Evolutionary conservation across 2,888 invertebrate genomes (phyloP).

Genomic region (Drosophila ustulata): DNA sequence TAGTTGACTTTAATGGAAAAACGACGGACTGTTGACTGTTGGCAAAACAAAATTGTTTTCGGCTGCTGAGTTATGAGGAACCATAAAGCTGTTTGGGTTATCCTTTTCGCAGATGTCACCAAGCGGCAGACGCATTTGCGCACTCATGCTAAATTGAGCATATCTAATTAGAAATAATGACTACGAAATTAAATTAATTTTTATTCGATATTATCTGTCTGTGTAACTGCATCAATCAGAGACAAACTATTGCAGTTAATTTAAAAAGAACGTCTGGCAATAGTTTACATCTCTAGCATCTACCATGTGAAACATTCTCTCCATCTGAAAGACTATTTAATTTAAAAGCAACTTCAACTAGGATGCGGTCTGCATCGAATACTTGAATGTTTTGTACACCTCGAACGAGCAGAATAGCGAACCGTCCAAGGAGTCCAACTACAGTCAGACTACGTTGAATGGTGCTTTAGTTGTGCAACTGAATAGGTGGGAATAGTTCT

Average conservation of each 20-base stretch:
- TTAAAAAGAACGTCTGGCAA: too few species aligned
- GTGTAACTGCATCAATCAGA: too few species aligned
- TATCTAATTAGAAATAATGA: conserved; percentile 12
- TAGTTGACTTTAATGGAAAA: conserved; percentile 72
- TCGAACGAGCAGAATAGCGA: conserved; percentile 8
- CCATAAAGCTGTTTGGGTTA: conserved; percentile 45
- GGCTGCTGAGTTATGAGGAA: conserved; percentile 26
- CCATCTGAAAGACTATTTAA: neutral
- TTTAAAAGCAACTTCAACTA: neutral
- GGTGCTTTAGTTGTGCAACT: conserved; percentile 30
- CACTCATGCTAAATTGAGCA: conserved; percentile 5
- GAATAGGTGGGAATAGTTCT: conserved; percentile 5
- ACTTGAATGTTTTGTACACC: conserved; percentile 10
- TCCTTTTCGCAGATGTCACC: conserved; percentile 40
- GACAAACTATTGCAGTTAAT: too few species aligned
- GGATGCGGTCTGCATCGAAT: conserved; percentile 4
- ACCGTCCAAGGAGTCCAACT: conserved; percentile 24
- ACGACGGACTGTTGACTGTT: conserved; percentile 39
- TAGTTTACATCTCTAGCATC: too few species aligned
- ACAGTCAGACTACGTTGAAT: conserved; percentile 36
- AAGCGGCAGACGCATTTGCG: neutral
- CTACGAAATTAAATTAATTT: neutral
- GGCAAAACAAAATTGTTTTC: conserved; percentile 50
- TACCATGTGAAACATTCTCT: neutral
- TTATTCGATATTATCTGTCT: too few species aligned